These are phyloP conservation scores for Manis javanica DNA, from an alignment of 2,797 vertebrate genomes.

Conservation along the genomic window DNA sequence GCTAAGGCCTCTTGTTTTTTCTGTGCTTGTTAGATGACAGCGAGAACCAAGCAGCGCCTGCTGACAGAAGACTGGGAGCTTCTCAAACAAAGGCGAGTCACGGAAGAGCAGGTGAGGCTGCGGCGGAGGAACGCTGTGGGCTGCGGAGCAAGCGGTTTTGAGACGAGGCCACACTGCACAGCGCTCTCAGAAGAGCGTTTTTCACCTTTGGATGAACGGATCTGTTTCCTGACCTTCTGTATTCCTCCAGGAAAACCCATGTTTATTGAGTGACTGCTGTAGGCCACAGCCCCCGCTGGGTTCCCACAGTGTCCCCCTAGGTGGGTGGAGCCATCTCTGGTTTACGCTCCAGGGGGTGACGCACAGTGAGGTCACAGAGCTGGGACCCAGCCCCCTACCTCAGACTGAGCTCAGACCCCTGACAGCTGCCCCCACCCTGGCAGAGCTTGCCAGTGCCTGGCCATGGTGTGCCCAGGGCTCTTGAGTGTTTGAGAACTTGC, in stretches of 20 bases:
- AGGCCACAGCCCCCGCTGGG: not conserved
- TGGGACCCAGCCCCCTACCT: no score
- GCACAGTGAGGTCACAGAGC: not conserved
- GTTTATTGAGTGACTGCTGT: not conserved
- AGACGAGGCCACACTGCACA: not conserved
- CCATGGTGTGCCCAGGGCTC: accelerated
- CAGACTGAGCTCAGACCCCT: no score
- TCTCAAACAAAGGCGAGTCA: conserved; percentile 95
- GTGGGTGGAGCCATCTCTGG: not conserved
- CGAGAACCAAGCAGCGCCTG: conserved; percentile 95
- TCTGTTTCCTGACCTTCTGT: not conserved
- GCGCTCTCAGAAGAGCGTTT: not conserved
- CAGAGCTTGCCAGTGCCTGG: accelerated
- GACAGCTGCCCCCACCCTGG: accelerated
- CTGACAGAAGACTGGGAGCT: conserved; percentile 98
- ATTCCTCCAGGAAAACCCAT: not conserved
- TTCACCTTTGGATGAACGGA: not conserved
- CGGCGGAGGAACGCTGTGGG: not conserved
- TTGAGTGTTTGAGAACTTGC: not conserved
- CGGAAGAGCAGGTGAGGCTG: conserved; percentile 95
- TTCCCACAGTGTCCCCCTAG: no score
- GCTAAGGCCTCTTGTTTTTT: not conserved
- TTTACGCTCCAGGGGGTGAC: not conserved
- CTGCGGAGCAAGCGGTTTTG: accelerated
- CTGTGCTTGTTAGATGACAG: conserved; percentile 90